Evolutionary conservation across 2,113 vertebrate species (phyloP), one percentile per base, ranked within the genome.

Genomic region (Aspiorhynchus laticeps): DNA sequence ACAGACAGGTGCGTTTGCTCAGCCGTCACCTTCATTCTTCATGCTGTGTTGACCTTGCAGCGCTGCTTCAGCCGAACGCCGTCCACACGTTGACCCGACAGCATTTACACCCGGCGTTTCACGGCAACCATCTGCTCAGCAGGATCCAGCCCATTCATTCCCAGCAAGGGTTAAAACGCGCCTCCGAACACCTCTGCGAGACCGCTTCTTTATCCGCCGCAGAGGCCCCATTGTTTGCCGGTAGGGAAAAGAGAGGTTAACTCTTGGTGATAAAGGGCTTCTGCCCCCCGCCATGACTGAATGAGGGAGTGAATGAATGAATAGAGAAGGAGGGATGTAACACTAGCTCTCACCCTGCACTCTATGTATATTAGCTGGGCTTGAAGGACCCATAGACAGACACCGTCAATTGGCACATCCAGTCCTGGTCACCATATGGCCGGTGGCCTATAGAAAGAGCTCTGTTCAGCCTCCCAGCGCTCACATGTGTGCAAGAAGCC

Each of bases 341-440:
- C 94, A 94, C 93, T 94, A 95, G 94, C 93, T 87, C 91, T 90
- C 90, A 90, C 88, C 91, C 91, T 26, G 48, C 78, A 41, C 91
- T 90, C 89, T 92, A 91, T 95, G 94, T 95, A 93, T 94, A 92
- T 94, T 94, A 93, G 84, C 90, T 89, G 87, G 91, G 86, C 87
- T 71, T 78, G 92, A 91, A 63, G 80, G 89, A 91, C 93, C 90
- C 80, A 91, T 83, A 90, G 86, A 93, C 93, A 95, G 94, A 95
- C 94, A 95, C 92, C 93, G 93, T 96, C 95, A 95, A 94, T 95
- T 93, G 92, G 91, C 90, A 91, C 91, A 87, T 92, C 91, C 67
- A 91, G 91, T 93, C 86, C 90, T 95, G 94, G 90, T 90, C 87
- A 91, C 93, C 97, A 97, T 96, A 96, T 96, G 96, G 95, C 93